A percentile compares a stretch with the other conserved stretches of the same genome.
These are phyloP conservation scores for Philotrypesis tridentata DNA, from an alignment of 1,140 invertebrate species.

Conservation along the genomic window DNA sequence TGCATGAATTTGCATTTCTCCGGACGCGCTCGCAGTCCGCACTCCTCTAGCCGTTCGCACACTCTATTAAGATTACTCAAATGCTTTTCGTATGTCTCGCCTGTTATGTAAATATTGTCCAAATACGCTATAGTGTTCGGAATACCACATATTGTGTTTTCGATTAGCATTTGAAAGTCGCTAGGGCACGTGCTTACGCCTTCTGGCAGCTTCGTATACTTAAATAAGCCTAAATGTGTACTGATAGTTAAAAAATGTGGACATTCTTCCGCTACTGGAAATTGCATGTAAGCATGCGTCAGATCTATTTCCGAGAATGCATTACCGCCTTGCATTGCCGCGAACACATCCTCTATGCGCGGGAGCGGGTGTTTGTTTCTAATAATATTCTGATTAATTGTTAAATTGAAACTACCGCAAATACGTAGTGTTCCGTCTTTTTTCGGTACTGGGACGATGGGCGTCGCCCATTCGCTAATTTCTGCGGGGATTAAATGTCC, in stretches of 20 bases:
- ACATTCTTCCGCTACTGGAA: slow-evolving; percentile 37
- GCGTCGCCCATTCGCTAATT: slow-evolving; percentile 66
- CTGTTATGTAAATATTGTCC: too few relatives aligned
- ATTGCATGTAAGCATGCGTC: slow-evolving; percentile 46
- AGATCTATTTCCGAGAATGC: slow-evolving; percentile 36
- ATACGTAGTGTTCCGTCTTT: slow-evolving; percentile 61
- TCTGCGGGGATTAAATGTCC: slow-evolving; percentile 42
- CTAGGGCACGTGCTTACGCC: slow-evolving; percentile 63
- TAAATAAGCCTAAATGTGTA: slow-evolving; percentile 55
- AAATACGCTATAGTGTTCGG: slow-evolving; percentile 43
- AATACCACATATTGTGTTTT: slow-evolving; percentile 59
- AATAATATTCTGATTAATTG: background rate
- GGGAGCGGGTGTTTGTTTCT: background rate
- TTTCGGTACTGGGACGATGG: slow-evolving; percentile 68
- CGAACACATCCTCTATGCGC: slow-evolving; percentile 44
- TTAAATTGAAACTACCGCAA: slow-evolving; percentile 13
- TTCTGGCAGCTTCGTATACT: slow-evolving; percentile 59
- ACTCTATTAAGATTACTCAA: too few relatives aligned
- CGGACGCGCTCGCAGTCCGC: slow-evolving; percentile 34
- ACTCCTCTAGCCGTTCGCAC: too few relatives aligned
- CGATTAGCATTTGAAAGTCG: slow-evolving; percentile 69
- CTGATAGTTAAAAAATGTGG: slow-evolving; percentile 38
- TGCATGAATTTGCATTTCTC: slow-evolving; percentile 57
- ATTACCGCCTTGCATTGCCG: slow-evolving; percentile 20
- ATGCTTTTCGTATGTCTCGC: too few relatives aligned